Evolutionary conservation across 2,113 vertebrate genomes (phyloP), one percentile per base, ranked within the genome.

Genomic region (Tetraodon nigroviridis): DNA sequence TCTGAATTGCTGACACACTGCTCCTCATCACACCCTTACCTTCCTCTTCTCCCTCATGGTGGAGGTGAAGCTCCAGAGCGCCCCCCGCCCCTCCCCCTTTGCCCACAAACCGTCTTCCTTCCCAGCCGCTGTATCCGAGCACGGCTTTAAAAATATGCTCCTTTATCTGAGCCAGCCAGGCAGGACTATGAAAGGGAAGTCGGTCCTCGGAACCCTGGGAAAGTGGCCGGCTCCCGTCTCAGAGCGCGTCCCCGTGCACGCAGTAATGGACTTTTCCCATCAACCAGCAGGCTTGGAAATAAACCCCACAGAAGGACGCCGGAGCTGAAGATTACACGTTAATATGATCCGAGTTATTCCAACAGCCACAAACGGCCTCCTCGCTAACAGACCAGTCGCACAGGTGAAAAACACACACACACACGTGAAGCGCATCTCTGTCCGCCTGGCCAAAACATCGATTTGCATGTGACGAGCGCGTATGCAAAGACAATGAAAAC

Each of bases 111-210:
- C 62, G 29, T 82, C 80, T 84, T 69, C 80, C 67, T 85, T 83
- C 85, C 77, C 64, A 82, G 81, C 72, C 40, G 76, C 67, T 66
- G 82, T 84, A 79, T 85, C 81, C 84, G 79, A 84, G 79, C 83
- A 76, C 81, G 75, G 78, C 75, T 84, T 90, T 86, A 76, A 86
- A 27, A 90, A 90, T 87, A 86, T 84, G 82, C 73, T 78, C 82
- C 85, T 91, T 91, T 88, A 89, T 90, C 88, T 89, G 83, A 83
- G 85, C 75, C 61, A 80, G 79, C 84, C 87, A 89, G 87, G 82
- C 86, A 72, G 81, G 84, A 74, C 79, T 86, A 89, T 88, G 82
- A 91, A 89, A 89, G 81, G 82, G 78, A 83, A 71, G 84, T 76
- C 78, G 76, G 85, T 80, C 81, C 86, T 86, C 76, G 88, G 86